phyloP scores from a whole-genome alignment of 2,113 vertebrate genomes.

The Neodontobutis hainanensis region DNA sequence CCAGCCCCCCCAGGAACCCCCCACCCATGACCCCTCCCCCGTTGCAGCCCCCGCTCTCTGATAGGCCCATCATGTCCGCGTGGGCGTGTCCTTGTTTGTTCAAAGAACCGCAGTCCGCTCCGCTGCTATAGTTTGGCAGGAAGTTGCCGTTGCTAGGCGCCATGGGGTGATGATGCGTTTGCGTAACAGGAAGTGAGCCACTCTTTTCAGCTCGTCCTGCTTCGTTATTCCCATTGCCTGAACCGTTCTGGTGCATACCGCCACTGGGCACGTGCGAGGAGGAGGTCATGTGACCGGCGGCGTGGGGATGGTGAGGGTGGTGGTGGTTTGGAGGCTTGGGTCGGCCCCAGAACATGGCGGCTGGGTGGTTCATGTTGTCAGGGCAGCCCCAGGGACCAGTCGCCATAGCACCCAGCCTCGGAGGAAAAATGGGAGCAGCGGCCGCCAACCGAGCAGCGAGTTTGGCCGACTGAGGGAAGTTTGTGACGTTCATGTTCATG shows the following conservation, averaged over 20 bases:
- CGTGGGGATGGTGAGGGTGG: constrained; percentile 43
- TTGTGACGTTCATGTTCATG: constrained; percentile 83
- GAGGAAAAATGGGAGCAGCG: constrained; percentile 88
- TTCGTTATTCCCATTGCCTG: constrained; percentile 41
- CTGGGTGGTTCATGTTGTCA: constrained; percentile 75
- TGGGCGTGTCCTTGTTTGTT: constrained; percentile 87
- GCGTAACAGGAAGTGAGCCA: constrained; percentile 77
- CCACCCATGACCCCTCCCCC: constrained; percentile 86
- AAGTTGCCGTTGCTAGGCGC: constrained; percentile 76
- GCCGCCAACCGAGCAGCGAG: constrained; percentile 82
- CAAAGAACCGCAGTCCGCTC: constrained; percentile 82
- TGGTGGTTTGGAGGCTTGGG: constrained; percentile 59
- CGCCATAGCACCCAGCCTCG: constrained; percentile 77
- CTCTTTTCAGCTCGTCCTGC: constrained; percentile 82
- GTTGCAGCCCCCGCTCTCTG: constrained; percentile 79
- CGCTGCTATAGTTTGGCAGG: constrained; percentile 83
- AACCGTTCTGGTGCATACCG: constrained; percentile 78
- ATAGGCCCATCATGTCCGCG: constrained; percentile 70
- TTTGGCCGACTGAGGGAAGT: constrained; percentile 90
- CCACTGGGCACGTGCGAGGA: constrained; percentile 75
- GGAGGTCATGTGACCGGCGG: constrained; percentile 63
- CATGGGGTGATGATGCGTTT: constrained; percentile 87
- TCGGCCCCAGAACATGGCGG: constrained; percentile 82
- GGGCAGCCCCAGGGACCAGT: constrained; percentile 89
- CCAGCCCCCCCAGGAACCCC: constrained; percentile 89